These are phyloP conservation scores for Microctenopoma steveboyesi DNA, from an alignment of 2,797 vertebrate genomes.

Conservation along the genomic window DNA sequence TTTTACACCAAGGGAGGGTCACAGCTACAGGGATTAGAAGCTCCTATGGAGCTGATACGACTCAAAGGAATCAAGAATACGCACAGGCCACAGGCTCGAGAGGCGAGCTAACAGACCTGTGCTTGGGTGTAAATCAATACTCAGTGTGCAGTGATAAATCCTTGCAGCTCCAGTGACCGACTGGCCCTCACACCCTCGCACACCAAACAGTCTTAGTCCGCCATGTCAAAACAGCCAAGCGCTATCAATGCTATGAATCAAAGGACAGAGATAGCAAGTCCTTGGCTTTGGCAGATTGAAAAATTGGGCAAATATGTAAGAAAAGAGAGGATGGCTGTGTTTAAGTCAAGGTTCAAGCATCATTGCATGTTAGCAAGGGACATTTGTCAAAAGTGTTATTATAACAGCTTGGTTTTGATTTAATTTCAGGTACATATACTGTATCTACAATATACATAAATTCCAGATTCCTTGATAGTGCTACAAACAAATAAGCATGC, in stretches of 20 bases:
- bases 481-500: background rate
- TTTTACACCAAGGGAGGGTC: slow-evolving; percentile 51
- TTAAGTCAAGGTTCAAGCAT: background rate
- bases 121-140: slow-evolving; percentile 78
- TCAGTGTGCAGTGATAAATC: slow-evolving; percentile 77
- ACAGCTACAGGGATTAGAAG: slow-evolving; percentile 59
- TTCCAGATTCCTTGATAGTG: background rate
- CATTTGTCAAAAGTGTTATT: background rate
- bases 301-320: slow-evolving; percentile 19
- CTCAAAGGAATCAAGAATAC: slow-evolving; percentile 49
- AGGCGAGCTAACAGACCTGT: slow-evolving; percentile 30
- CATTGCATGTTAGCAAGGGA: background rate
- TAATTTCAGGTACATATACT: background rate
- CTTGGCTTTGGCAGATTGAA: slow-evolving; percentile 25
- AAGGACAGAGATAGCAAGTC: slow-evolving; percentile 40
- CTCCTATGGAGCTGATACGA: slow-evolving; percentile 54
- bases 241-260: slow-evolving; percentile 77
- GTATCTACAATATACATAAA: background rate
- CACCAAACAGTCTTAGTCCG: slow-evolving; percentile 77
- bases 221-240: slow-evolving; percentile 77
- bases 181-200: slow-evolving; percentile 70
- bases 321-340: slow-evolving; percentile 4
- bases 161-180: slow-evolving; percentile 70
- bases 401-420: background rate
- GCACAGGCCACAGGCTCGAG: slow-evolving; percentile 36